Evolutionary conservation across 2,797 vertebrate species (phyloP).

Genomic region (Alca torda): DNA sequence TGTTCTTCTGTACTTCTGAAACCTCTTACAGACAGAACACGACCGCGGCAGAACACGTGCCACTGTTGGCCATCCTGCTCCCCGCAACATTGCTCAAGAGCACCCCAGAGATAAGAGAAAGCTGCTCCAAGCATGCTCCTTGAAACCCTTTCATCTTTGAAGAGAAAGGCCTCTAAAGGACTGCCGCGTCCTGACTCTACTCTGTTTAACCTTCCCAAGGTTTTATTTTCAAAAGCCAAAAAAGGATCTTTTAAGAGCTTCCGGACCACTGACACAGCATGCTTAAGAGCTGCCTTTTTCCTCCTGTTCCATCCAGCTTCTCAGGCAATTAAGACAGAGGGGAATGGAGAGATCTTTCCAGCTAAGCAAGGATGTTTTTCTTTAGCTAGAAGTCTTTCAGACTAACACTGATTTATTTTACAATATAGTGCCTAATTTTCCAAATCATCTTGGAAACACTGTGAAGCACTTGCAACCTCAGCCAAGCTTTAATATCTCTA

Average conservation of each 20-base stretch:
- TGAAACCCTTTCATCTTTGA: constrained; percentile 50
- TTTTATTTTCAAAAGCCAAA: constrained; percentile 53
- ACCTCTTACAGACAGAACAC: not conserved
- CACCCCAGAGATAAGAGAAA: constrained; percentile 45
- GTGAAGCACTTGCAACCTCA: not conserved
- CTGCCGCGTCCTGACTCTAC: not conserved
- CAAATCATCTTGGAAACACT: not conserved
- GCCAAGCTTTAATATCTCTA: not conserved
- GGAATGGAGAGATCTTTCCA: not conserved
- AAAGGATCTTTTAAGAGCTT: constrained; percentile 26
- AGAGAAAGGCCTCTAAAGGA: constrained; percentile 34
- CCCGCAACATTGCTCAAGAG: not conserved
- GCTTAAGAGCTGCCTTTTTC: constrained; percentile 13
- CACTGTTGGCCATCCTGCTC: not conserved
- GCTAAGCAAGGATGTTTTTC: constrained; percentile 1
- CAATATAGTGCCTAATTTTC: not conserved
- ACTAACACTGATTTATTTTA: not conserved
- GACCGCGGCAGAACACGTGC: not conserved
- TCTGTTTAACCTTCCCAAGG: constrained; percentile 51
- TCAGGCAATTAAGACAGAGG: constrained; percentile 14
- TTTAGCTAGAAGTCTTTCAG: constrained; percentile 5
- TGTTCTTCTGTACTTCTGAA: not conserved
- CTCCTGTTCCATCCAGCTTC: constrained; percentile 20
- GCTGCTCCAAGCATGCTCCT: constrained; percentile 37
- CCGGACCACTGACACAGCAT: constrained; percentile 1